These are phyloP conservation scores for Pheosia tremula DNA, from an alignment of 2,888 invertebrate genomes.

Conservation along the genomic window DNA sequence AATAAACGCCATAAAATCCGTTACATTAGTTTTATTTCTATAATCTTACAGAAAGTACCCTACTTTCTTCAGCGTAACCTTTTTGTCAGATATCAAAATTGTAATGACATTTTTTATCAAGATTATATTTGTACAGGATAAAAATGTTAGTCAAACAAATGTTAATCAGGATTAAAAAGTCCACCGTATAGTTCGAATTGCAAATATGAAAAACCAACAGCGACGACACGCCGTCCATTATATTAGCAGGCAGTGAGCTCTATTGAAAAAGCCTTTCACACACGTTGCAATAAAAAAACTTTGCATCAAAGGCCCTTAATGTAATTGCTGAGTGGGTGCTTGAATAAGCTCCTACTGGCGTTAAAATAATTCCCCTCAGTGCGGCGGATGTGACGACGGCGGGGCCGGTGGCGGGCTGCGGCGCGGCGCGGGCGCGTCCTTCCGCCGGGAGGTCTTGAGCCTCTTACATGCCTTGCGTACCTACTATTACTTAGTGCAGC, in stretches of 20 bases:
- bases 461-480: slow-evolving; percentile 53
- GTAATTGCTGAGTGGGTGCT: slow-evolving; percentile 54
- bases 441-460: slow-evolving; percentile 52
- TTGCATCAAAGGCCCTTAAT: slow-evolving; percentile 54
- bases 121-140: no score
- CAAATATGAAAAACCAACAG: slow-evolving; percentile 10
- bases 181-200: slow-evolving; percentile 7
- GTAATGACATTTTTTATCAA: no score
- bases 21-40: no score
- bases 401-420: slow-evolving; percentile 56
- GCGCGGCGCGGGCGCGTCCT: slow-evolving; percentile 56
- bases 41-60: no score
- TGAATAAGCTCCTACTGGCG: slow-evolving; percentile 52
- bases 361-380: slow-evolving; percentile 63
- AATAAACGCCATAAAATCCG: no score
- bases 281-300: slow-evolving; percentile 47
- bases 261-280: slow-evolving; percentile 42
- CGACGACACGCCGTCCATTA: slow-evolving; percentile 25
- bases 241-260: slow-evolving; percentile 33
- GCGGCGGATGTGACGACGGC: slow-evolving; percentile 59
- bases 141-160: no score
- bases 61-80: no score
- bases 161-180: no score
- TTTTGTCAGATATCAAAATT: no score
- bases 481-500: slow-evolving; percentile 42